A percentile compares a stretch with the other conserved stretches of the same genome.
Conservation (phyloP, 2,797 vertebrate genomes). For the Pangasius larnaudii region DNA sequence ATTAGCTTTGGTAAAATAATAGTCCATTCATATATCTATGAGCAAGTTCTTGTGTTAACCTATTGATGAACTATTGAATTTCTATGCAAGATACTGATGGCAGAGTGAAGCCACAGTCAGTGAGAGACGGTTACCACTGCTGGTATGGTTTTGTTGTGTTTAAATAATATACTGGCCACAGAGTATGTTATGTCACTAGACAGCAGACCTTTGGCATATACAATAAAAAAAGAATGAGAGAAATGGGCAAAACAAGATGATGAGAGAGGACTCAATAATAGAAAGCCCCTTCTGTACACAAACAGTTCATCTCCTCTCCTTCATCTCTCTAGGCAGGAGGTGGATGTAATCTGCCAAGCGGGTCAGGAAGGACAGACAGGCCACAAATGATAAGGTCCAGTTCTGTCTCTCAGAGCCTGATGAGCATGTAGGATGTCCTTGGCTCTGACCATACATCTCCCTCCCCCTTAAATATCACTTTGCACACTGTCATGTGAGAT, state of each 20-base stretch:
- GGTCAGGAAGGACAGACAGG: slow-evolving; percentile 40
- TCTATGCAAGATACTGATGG: neutral
- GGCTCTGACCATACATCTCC: slow-evolving; percentile 29
- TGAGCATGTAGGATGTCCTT: slow-evolving; percentile 17
- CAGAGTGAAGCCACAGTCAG: neutral
- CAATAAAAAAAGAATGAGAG: neutral
- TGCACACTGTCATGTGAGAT: slow-evolving; percentile 48
- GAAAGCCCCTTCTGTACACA: slow-evolving; percentile 20
- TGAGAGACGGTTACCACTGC: neutral
- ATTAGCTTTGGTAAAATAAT: neutral
- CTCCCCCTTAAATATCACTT: slow-evolving; percentile 40
- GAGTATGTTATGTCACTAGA: neutral
- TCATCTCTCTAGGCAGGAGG: slow-evolving; percentile 38
- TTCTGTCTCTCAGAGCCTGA: slow-evolving; percentile 4
- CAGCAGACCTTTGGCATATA: slow-evolving; percentile 12
- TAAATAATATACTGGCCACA: neutral
- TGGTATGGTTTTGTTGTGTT: neutral
- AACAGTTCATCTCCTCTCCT: slow-evolving; percentile 22
- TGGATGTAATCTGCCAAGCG: slow-evolving; percentile 42
- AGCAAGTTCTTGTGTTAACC: neutral
- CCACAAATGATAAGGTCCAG: slow-evolving; percentile 36
- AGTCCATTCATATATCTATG: neutral
- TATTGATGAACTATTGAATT: neutral
- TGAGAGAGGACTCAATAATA: slow-evolving; percentile 10
- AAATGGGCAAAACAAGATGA: slow-evolving; percentile 5